Conservation (phyloP, 2,797 vertebrate species). For the Melanotaenia maccullochi region DNA sequence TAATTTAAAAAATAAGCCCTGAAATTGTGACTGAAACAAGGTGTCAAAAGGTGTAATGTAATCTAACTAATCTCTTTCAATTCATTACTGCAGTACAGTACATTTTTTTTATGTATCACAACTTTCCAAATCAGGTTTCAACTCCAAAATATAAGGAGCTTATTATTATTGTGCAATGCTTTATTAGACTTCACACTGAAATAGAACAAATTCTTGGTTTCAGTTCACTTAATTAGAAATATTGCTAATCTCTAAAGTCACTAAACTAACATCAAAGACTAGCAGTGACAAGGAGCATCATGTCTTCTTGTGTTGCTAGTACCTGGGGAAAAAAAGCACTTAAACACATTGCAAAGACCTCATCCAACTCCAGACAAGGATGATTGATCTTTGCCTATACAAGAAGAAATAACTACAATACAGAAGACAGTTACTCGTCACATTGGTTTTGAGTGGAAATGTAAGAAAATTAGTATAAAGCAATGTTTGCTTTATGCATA, state of each 20-base stretch:
- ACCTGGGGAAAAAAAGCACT: not conserved
- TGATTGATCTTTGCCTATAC: not conserved
- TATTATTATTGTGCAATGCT: not conserved
- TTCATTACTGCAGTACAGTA: not conserved
- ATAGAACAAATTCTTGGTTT: not conserved
- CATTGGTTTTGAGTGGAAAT: not conserved
- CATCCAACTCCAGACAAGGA: not conserved
- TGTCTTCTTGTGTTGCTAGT: too few relatives aligned
- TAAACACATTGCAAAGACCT: not conserved
- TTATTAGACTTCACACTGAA: not conserved
- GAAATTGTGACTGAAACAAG: not conserved
- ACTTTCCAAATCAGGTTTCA: not conserved
- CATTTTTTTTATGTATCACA: not conserved
- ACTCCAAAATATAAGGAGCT: not conserved
- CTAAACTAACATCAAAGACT: not conserved
- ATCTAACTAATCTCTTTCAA: not conserved
- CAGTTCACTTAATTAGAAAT: not conserved
- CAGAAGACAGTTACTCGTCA: not conserved
- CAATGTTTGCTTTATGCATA: too few relatives aligned
- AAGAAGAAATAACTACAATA: not conserved
- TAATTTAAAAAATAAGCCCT: too few relatives aligned
- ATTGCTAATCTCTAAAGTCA: not conserved
- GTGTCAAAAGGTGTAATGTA: not conserved
- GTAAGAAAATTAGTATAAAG: not conserved
- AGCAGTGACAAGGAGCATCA: not conserved